Evolutionary conservation across 2,888 invertebrate genomes (phyloP).

Genomic region (Nephrotoma guestfalica): DNA sequence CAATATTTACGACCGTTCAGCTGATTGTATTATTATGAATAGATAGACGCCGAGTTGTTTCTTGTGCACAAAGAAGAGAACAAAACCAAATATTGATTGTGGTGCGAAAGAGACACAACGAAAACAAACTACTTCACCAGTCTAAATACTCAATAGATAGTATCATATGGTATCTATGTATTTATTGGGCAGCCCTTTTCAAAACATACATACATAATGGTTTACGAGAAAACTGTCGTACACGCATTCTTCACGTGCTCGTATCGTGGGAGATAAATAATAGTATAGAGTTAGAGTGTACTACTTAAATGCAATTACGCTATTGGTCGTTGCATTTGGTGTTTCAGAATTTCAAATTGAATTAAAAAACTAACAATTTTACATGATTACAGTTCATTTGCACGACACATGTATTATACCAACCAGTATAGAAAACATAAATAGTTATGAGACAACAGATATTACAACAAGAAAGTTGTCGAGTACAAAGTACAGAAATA

Average conservation of each 20-base stretch:
- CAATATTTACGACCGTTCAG: not conserved
- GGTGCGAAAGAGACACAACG: not conserved
- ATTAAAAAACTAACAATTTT: not conserved
- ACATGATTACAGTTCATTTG: not conserved
- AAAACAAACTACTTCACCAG: not conserved
- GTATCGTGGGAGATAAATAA: not conserved
- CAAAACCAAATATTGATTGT: not conserved
- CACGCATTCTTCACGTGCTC: not conserved
- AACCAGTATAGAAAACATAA: not conserved
- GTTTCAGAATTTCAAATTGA: not conserved
- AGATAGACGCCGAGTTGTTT: not conserved
- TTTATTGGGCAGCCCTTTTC: not conserved
- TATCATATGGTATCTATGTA: not conserved
- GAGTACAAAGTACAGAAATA: not conserved
- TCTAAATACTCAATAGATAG: too few species aligned
- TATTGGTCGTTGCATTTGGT: not conserved
- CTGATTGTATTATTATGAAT: too few species aligned
- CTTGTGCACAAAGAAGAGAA: not conserved
- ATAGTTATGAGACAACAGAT: not conserved
- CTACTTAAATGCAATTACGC: not conserved
- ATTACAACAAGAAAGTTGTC: not conserved
- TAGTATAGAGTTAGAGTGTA: not conserved
- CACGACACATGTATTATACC: not conserved
- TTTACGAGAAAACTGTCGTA: not conserved
- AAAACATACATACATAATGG: not conserved